A percentile compares a stretch with the other conserved stretches of the same genome.
phyloP scores from a whole-genome alignment of 2,797 vertebrate species.

The Valencia hispanica region DNA sequence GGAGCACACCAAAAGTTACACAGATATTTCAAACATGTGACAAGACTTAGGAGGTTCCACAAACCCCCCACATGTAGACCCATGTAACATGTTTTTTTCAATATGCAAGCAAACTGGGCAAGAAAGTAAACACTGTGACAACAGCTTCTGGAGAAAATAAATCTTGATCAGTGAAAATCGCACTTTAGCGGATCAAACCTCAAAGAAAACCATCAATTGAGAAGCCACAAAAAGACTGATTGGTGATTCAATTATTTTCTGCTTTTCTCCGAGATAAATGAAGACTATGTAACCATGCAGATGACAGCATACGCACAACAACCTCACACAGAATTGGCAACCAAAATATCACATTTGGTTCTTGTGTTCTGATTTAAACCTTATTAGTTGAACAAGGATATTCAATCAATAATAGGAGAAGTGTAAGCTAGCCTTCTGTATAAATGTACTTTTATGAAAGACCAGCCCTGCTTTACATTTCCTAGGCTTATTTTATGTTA shows the following conservation, averaged over 20 bases:
- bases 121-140: not conserved
- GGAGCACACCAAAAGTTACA: not conserved
- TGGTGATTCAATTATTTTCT: not conserved
- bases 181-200: not conserved
- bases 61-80: too few species aligned
- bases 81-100: too few species aligned
- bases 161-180: not conserved
- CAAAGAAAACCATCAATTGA: not conserved
- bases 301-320: not conserved
- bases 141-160: too few species aligned
- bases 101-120: too few species aligned
- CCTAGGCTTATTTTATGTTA: not conserved
- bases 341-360: not conserved
- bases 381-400: not conserved
- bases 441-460: not conserved
- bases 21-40: too few species aligned
- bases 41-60: too few species aligned
- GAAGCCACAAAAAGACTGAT: not conserved
- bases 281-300: not conserved
- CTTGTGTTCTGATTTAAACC: slow-evolving; percentile 8
- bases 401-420: slow-evolving; percentile 7
- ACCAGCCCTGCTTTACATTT: slow-evolving; percentile 7
- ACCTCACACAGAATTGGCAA: not conserved
- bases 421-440: slow-evolving; percentile 2
- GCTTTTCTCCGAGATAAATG: not conserved